Evolutionary conservation across 1,140 invertebrate genomes (phyloP), one percentile per base, ranked within the genome.

Genomic region (Mamestra configurata): DNA sequence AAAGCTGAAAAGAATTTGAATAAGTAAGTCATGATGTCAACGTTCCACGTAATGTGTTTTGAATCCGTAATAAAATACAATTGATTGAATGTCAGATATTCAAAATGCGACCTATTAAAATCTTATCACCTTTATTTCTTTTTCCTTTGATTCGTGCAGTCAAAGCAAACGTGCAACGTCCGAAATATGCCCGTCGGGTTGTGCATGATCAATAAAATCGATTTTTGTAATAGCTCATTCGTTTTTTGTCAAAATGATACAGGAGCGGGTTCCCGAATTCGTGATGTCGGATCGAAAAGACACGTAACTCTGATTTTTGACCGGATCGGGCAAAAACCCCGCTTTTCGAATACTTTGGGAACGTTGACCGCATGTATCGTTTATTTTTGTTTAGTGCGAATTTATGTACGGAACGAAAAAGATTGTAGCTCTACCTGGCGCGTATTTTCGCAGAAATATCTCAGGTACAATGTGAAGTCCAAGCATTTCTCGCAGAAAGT

Each of bases 161-260:
- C 53, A 66, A 55, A 61, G 51, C 27, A 46, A 22, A 43, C 18
- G 40, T 27, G 46, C 24, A 22, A 51, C 46, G 20, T 24, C 66
- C 8, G 24, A 84, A 40, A 82, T 75, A 85, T 72, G 55, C 46
- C 27, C n/a, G 11, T 43, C 61, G 76, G 79, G 79, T 83, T 81
- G 79, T 87, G 82, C 80, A 84, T 79, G 79, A 77, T 57, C 78
- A 81, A 86, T 86, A 86, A 86, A 88, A 81, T 79, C 79, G 80
- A 82, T 87, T 84, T 27, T 86, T 84, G 82, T 43, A 86, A 87
- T 87, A 84, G 83, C 82, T 84, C 83, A 78, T 64, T 24, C 68
- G 27, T 51, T 80, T 82, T 80, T 77, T 53, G 51, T 43, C 24
- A 68, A 35, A 7, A 40, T 55, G 11, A 15, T 27, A 77, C 66